Evolutionary conservation across 2,888 invertebrate genomes (phyloP).

Genomic region (Eupeodes luniger): DNA sequence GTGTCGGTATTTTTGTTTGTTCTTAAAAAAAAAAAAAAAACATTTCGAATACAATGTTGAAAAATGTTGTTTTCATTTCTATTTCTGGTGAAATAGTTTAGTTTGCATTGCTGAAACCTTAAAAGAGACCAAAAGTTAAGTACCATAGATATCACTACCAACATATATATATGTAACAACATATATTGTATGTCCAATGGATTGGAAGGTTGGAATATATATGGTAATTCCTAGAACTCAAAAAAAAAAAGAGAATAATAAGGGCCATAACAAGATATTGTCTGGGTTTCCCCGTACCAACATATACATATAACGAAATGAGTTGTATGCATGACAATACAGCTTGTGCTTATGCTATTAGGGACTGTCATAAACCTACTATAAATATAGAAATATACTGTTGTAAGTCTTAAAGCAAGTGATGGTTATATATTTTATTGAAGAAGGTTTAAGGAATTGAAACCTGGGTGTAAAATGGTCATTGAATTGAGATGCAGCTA

Average conservation of each 20-base stretch:
- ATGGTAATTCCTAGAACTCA: slow-evolving; percentile 64
- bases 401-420: too few relatives aligned
- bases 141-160: not conserved
- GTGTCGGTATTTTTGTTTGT: slow-evolving; percentile 51
- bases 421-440: too few relatives aligned
- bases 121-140: slow-evolving; percentile 44
- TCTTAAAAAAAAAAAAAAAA: slow-evolving; percentile 16
- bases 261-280: slow-evolving; percentile 34
- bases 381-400: too few relatives aligned
- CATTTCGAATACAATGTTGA: slow-evolving; percentile 49
- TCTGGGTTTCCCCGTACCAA: slow-evolving; percentile 3
- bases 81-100: slow-evolving; percentile 43
- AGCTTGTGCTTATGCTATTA: too few relatives aligned
- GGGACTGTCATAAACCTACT: too few relatives aligned
- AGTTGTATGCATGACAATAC: not conserved
- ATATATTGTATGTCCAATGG: slow-evolving; percentile 61
- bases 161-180: too few relatives aligned
- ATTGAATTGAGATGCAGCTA: too few relatives aligned
- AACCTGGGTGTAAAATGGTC: too few relatives aligned
- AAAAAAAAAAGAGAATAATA: not conserved
- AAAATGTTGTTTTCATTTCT: slow-evolving; percentile 20
- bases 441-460: too few relatives aligned
- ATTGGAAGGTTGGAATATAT: slow-evolving; percentile 58
- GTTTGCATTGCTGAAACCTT: slow-evolving; percentile 59
- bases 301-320: not conserved